Base-by-base conservation (phyloP, 2,797 vertebrate genomes). In the Adelosebastes latens region DNA sequence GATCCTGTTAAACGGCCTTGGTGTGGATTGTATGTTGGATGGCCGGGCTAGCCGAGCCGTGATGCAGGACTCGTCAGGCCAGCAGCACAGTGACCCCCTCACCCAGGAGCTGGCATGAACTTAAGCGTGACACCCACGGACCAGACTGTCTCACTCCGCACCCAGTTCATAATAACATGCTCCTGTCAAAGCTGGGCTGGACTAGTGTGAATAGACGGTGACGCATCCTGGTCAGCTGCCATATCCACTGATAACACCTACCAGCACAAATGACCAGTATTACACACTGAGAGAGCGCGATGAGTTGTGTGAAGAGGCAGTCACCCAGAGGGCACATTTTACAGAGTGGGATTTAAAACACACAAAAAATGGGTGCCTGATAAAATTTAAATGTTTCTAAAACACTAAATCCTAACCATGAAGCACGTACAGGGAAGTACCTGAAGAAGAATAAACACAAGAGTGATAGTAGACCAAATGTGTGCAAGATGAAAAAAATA, bases 61-160 rank as follows among this genome's bases (percentile, higher is more conserved):
- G 77, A 69, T 82, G 82, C 72, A 71, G 75, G 74, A 82, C 80
- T 77, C 74, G 60, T 79, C 34, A 64, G 78, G 77, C 79, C 76
- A 72, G 81, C 82, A 74, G 75, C 12, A 75, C 77, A 27, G 75
- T 84, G 68, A 86, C 66, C 75, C 72, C 74, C 69, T 71, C 64
- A 72, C 70, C 25, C 67, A 34, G 66, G 74, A 84, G 46, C 79
- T 86, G 85, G 82, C 79, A 77, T 65, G 65, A 82, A 80, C 80
- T 67, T 66, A 67, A 75, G 73, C 49, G 75, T 79, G 79, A 90
- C 91, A 83, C 91, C 89, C 87, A 91, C 91, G 56, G 77, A 90
- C 90, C 91, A 92, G 87, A 88, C 88, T 63, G 86, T 77, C 77
- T 85, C 77, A 31, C 72, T 88, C 84, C 27, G 7, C 68, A 77